A percentile compares a stretch with the other conserved stretches of the same genome.
Conservation (phyloP, 2,113 vertebrate genomes). For the Antechinus flavipes region DNA sequence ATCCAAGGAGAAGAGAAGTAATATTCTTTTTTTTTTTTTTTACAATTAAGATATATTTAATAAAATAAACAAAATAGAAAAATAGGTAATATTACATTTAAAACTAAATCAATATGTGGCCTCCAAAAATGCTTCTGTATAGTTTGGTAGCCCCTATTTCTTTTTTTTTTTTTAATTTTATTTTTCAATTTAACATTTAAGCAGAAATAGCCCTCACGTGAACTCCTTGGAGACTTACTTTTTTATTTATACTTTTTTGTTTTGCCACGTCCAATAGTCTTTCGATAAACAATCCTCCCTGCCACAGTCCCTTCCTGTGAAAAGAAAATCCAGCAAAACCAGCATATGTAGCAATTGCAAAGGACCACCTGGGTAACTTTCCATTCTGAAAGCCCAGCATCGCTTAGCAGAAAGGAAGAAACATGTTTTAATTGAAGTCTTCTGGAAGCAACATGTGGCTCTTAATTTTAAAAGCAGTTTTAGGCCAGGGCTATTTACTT, state of each 20-base stretch:
- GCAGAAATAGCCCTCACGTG: not conserved
- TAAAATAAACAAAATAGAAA: too few species aligned
- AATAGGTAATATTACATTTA: too few species aligned
- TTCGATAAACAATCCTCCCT: not conserved
- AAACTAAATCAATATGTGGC: too few species aligned
- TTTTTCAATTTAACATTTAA: not conserved
- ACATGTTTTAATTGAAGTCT: not conserved
- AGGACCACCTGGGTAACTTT: not conserved
- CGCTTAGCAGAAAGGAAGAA: not conserved
- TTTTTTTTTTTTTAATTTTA: too few species aligned
- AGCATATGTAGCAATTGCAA: not conserved
- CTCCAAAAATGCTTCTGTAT: too few species aligned
- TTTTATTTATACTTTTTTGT: not conserved
- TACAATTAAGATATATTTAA: too few species aligned
- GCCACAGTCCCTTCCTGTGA: not conserved
- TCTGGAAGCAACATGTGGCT: not conserved
- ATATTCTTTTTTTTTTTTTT: too few species aligned
- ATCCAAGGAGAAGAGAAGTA: too few species aligned
- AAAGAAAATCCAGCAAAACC: not conserved
- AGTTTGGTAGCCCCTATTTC: too few species aligned
- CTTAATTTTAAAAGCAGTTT: constrained; percentile 7
- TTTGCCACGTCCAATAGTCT: not conserved
- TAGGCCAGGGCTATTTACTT: constrained; percentile 8
- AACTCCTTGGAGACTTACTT: not conserved
- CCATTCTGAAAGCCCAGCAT: not conserved